A percentile compares a stretch with the other conserved stretches of the same genome.
Evolutionary conservation across 2,888 invertebrate genomes (phyloP).

Genomic region (Gymnoscelis rufifasciata): DNA sequence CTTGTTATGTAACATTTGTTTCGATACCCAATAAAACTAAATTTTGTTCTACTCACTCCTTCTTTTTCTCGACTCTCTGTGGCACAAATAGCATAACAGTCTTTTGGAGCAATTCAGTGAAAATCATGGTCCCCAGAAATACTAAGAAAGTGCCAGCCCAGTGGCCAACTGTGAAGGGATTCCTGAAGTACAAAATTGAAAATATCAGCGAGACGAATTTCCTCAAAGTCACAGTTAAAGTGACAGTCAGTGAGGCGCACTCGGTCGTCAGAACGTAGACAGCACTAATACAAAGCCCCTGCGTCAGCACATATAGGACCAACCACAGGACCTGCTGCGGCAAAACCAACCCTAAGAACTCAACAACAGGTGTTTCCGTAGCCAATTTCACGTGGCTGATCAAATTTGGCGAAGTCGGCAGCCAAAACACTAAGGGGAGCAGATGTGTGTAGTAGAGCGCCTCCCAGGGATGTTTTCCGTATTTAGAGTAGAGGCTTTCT

Average conservation of each 20-base stretch:
- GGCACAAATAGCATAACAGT: slow-evolving; percentile 55
- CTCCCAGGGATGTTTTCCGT: slow-evolving; percentile 95
- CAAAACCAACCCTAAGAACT: slow-evolving; percentile 79
- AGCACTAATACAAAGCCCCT: slow-evolving; percentile 95
- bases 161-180: slow-evolving; percentile 94
- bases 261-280: slow-evolving; percentile 97
- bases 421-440: slow-evolving; percentile 92
- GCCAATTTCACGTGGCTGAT: slow-evolving; percentile 86
- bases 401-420: slow-evolving; percentile 88
- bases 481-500: slow-evolving; percentile 88
- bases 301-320: slow-evolving; percentile 90
- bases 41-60: slow-evolving; percentile 35
- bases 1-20: slow-evolving; percentile 5
- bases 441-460: slow-evolving; percentile 94
- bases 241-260: slow-evolving; percentile 95
- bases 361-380: slow-evolving; percentile 81
- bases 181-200: slow-evolving; percentile 95
- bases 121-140: slow-evolving; percentile 95
- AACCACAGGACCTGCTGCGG: slow-evolving; percentile 89
- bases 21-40: neutral
- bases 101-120: slow-evolving; percentile 87
- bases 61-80: slow-evolving; percentile 50
- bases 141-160: slow-evolving; percentile 95
- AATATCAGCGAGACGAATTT: slow-evolving; percentile 97
- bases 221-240: slow-evolving; percentile 95